phyloP scores from a whole-genome alignment of 2,888 invertebrate genomes.

The Deroplatys truncata region DNA sequence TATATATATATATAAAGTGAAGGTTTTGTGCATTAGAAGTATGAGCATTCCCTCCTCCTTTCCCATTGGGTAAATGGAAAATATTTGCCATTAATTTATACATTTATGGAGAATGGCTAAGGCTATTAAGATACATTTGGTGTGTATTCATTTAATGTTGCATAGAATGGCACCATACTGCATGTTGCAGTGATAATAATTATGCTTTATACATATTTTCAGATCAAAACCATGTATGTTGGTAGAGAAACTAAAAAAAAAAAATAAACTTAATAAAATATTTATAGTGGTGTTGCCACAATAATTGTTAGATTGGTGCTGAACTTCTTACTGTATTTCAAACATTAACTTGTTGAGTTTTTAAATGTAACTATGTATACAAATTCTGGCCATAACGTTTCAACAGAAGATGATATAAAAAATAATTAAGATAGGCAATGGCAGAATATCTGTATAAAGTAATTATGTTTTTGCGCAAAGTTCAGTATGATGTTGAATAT shows the following conservation, averaged over 20 bases:
- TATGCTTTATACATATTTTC: background rate
- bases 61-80: background rate
- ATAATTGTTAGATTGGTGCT: background rate
- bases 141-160: background rate
- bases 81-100: background rate
- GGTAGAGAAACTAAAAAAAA: background rate
- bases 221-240: background rate
- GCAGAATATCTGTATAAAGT: background rate
- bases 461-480: background rate
- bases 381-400: background rate
- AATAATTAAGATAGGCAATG: background rate
- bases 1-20: background rate
- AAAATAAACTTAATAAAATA: background rate
- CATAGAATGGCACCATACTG: background rate
- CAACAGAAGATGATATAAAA: background rate
- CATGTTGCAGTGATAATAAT: background rate
- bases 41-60: background rate
- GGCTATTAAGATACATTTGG: background rate
- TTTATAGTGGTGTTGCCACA: background rate
- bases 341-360: background rate
- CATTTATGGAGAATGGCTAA: background rate
- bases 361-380: background rate
- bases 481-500: background rate
- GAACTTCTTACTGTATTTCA: background rate
- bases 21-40: background rate